Percentiles rank a stretch among this genome's conserved stretches.
Evolutionary conservation across 2,113 vertebrate genomes (phyloP).

Genomic region (Picathartes gymnocephalus): DNA sequence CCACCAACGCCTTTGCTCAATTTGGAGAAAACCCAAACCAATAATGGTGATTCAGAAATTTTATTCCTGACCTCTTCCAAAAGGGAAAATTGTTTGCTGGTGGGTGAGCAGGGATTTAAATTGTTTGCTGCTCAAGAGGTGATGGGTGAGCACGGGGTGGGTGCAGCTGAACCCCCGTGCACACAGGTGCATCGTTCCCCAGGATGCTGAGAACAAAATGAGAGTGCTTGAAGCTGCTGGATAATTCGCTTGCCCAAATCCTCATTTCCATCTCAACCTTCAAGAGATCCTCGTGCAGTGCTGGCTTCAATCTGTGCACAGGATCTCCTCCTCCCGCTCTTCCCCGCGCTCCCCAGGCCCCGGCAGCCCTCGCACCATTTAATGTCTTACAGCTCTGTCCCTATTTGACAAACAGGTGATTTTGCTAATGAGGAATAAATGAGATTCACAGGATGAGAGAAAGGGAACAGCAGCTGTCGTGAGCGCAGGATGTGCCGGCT

Average conservation of each 20-base stretch:
- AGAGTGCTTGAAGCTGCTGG: background rate
- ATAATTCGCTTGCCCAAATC: background rate
- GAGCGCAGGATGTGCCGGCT: conserved; percentile 66
- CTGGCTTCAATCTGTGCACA: background rate
- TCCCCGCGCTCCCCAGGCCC: background rate
- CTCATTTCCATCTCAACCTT: background rate
- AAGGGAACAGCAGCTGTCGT: conserved; percentile 75
- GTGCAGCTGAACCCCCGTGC: background rate
- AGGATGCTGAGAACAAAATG: background rate
- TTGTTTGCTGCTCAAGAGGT: background rate
- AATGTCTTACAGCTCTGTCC: conserved; percentile 71
- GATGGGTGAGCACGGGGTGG: background rate
- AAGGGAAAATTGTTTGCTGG: background rate
- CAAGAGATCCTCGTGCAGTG: background rate
- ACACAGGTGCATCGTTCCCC: no score
- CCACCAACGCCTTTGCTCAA: background rate
- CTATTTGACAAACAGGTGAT: conserved; percentile 83
- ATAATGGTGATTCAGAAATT: background rate
- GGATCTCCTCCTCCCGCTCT: background rate
- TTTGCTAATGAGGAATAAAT: conserved; percentile 81
- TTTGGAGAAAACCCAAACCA: background rate
- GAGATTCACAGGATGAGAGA: conserved; percentile 70
- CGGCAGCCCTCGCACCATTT: conserved; percentile 49
- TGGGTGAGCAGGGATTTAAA: background rate
- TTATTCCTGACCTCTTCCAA: background rate